These are phyloP conservation scores for Anoncus sp. DNA, from an alignment of 2,888 invertebrate genomes.

Conservation along the genomic window DNA sequence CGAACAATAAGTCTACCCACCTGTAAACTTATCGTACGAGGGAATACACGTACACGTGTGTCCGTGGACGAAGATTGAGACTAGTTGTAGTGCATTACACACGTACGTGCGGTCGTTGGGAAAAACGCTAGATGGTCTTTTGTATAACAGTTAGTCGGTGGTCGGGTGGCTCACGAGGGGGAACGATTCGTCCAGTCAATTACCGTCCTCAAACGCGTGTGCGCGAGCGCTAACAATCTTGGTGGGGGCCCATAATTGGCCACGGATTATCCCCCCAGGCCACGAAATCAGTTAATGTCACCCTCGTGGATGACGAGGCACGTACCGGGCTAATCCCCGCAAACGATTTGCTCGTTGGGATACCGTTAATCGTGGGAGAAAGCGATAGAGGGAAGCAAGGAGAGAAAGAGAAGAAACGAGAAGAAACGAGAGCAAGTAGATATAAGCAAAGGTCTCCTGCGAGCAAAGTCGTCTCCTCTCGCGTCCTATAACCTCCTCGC, in stretches of 20 bases:
- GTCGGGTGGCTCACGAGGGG: constrained; percentile 61
- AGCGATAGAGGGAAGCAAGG: constrained; percentile 41
- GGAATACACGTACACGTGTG: neutral
- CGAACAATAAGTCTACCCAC: neutral
- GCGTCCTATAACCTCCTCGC: neutral
- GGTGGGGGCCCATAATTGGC: constrained; percentile 72
- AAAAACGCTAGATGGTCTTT: constrained; percentile 67
- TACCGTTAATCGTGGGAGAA: constrained; percentile 64
- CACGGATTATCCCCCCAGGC: constrained; percentile 73
- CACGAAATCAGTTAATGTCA: constrained; percentile 76
- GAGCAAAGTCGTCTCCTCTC: constrained; percentile 10
- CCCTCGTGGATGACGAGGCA: constrained; percentile 70
- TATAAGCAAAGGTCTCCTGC: constrained; percentile 3
- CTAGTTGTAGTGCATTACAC: constrained; percentile 18
- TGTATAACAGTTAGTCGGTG: constrained; percentile 74
- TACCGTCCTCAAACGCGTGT: constrained; percentile 68
- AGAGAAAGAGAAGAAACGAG: constrained; percentile 27
- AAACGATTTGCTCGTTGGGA: constrained; percentile 64
- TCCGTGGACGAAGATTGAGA: constrained; percentile 5
- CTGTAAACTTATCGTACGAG: neutral
- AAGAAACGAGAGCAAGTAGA: constrained; percentile 23
- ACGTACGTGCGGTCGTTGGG: constrained; percentile 48
- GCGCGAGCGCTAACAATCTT: constrained; percentile 69
- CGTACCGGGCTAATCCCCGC: constrained; percentile 66
- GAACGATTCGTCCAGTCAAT: constrained; percentile 72